Evolutionary conservation across 1,140 invertebrate genomes (phyloP), one percentile per base, ranked within the genome.

Genomic region (Drosophila santomea): DNA sequence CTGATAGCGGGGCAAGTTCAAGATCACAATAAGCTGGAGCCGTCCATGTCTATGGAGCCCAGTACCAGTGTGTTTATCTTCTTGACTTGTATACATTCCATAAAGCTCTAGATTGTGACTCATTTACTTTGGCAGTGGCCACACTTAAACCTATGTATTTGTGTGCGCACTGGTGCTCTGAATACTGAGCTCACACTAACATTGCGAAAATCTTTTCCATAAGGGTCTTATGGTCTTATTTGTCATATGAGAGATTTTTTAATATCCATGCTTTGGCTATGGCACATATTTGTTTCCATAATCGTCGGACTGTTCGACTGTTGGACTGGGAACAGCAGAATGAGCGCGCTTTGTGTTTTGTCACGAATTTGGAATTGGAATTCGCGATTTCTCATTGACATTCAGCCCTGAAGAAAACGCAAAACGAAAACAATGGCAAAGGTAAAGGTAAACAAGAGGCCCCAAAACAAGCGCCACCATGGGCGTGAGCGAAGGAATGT

Each of bases 351-450:
- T 82, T 83, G 67, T 73, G 67, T 74, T 77, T 82, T 82, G 81
- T 74, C 74, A 83, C 75, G 80, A 72, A 20, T 45, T 15, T 11
- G 17, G 17, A 20, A 54, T 11, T 36, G 58, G 55, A 32, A 58
- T 72, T 73, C 58, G 36, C 39, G 78, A 74, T 82, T 82, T 82
- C 74, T 74, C 74, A 82, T 68, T 78, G 79, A 74, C 55, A 82
- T 74, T 77, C 74, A 77, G 58, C 59, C 78, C 68, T 62, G 61
- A 73, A 59, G 12, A 39, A 45, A 74, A 41, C 50, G 48, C 11
- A 38, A 50, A 74, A 48, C 55, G 28, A 51, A 51, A 51, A 66
- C 74, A 71, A 67, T 71, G 68, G 61, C 20, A 1, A 20, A 20
- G 20, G 20, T 14, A 78, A 71, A 35, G 45, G 63, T 54, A 66